A percentile compares a stretch with the other conserved stretches of the same genome.
These are phyloP conservation scores for Stenotaenia linearis DNA, from an alignment of 2,888 invertebrate species.

Conservation along the genomic window DNA sequence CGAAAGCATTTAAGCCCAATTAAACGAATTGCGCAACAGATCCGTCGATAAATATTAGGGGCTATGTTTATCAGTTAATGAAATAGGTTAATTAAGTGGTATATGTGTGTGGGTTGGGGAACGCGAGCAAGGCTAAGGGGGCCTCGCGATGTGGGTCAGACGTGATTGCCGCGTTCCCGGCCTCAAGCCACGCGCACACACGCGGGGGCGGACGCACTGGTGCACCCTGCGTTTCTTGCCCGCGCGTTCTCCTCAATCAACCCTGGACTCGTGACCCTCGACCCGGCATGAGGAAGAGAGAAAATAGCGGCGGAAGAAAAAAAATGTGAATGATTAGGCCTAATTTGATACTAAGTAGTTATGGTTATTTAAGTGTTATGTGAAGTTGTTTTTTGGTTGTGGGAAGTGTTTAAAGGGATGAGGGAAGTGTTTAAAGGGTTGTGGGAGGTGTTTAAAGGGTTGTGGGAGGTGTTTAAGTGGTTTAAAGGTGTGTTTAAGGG, in stretches of 20 bases:
- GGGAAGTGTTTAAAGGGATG: no score
- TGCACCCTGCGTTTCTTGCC: neutral
- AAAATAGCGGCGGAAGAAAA: neutral
- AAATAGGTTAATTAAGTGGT: neutral
- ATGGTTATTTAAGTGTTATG: neutral
- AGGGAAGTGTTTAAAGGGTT: no score
- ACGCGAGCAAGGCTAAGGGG: neutral
- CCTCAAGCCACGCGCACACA: neutral
- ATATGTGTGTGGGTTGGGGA: neutral
- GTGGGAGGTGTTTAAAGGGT: no score
- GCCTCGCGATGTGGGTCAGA: neutral
- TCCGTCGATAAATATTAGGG: neutral
- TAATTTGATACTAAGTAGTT: neutral
- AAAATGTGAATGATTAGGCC: neutral
- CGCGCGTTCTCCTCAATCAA: neutral
- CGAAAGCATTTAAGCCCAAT: no score
- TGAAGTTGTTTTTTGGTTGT: no score
- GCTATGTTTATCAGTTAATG: neutral
- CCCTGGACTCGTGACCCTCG: neutral
- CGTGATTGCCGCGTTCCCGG: neutral
- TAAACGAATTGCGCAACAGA: neutral
- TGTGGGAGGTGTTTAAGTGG: no score
- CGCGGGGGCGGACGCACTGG: neutral
- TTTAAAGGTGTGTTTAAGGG: no score
- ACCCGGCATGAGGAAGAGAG: no score